Base-by-base conservation (phyloP, 2,797 vertebrate species). In the Hippopotamyrus pictus region DNA sequence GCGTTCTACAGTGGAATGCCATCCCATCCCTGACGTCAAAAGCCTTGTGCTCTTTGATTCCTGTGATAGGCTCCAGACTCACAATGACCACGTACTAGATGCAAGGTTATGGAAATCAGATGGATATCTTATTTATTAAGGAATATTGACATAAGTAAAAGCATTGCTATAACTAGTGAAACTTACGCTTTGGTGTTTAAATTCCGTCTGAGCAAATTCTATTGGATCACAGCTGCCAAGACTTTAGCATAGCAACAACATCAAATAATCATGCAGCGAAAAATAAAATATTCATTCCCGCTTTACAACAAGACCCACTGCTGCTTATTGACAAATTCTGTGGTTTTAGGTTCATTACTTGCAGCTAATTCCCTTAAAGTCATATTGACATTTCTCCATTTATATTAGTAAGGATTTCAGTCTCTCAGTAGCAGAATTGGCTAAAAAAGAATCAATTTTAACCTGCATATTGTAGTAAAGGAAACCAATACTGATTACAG, bases 241-340 rank as follows among this genome's bases (percentile, higher is more conserved):
- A 82, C 76, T 44, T 73, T 19, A 3, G 69, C 29, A 17, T 76
- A 6, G 33, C 41, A 82, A 46, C 76, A 82, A 82, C 76, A 82
- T 44, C 41, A 82, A 46, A 82, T 37, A 82, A 82, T 82, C 76
- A 46, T 82, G 76, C 76, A 46, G 41, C 3, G 5, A 82, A 82
- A 82, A 82, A 82, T 46, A 4, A 82, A 82, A 46, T 46, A 44
- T 46, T 82, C 6, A 82, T 46, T 46, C 41, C 2, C 4, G 8
- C 76, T 82, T 8, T 46, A 82, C 33, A 79, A 9, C 6, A 82
- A 82, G 76, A 82, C 76, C 76, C 41, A 82, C 76, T 82, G 76
- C 41, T 82, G 41, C 76, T 82, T 82, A n/a, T 82, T 82, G 76
- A 82, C 37, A 82, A 33, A 82, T 82, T 82, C 37, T 82, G 76